Conservation (phyloP, 2,113 vertebrate species). For the Apodemus speciosus region DNA sequence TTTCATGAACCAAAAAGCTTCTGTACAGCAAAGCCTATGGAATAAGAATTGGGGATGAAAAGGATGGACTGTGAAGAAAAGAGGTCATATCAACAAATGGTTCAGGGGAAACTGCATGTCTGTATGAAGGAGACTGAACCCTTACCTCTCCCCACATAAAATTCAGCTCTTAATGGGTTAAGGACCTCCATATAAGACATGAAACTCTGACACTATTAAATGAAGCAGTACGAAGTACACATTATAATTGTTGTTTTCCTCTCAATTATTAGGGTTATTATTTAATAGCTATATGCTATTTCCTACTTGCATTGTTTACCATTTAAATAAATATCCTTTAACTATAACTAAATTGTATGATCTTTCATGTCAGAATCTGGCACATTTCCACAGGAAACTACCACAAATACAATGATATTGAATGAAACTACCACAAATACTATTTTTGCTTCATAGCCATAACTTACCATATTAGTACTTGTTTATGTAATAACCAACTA, state of each 20-base stretch:
- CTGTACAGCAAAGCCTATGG: neutral
- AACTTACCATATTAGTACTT: neutral
- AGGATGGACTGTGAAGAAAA: neutral
- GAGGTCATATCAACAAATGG: neutral
- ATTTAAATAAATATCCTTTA: neutral
- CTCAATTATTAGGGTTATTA: neutral
- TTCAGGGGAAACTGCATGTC: neutral
- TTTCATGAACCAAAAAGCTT: neutral
- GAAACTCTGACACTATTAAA: neutral
- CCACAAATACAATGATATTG: neutral
- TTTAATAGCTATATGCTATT: neutral
- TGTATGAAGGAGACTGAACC: neutral
- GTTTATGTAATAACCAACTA: neutral
- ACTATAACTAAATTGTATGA: neutral
- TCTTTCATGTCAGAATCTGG: neutral
- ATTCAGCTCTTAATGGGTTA: neutral
- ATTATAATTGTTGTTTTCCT: neutral
- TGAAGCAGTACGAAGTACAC: neutral
- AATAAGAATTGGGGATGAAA: neutral
- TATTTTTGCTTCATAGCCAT: neutral
- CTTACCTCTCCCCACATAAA: neutral
- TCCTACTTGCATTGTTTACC: neutral
- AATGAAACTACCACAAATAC: neutral
- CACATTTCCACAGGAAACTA: neutral
- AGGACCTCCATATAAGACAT: neutral